A percentile compares a stretch with the other conserved stretches of the same genome.
Evolutionary conservation across 1,140 invertebrate genomes (phyloP).

Genomic region (Ceratosolen fusciceps): DNA sequence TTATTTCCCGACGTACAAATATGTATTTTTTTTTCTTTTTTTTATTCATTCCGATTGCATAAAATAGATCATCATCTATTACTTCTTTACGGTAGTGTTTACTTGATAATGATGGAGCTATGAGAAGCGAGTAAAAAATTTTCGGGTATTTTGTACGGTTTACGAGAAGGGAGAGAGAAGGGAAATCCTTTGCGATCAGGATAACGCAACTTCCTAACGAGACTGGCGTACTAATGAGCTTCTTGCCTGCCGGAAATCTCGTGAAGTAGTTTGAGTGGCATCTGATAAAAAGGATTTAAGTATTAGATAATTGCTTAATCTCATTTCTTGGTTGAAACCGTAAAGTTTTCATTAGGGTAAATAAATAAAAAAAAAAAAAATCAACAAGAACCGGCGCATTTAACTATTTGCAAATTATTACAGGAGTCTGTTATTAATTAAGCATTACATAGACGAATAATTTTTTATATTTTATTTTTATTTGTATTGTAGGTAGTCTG

Average conservation of each 20-base stretch:
- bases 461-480: background rate
- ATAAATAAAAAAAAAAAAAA: background rate
- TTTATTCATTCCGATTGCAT: no score
- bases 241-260: slow-evolving; percentile 27
- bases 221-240: slow-evolving; percentile 27
- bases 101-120: background rate
- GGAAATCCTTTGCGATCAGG: background rate
- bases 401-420: background rate
- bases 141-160: background rate
- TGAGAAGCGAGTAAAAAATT: background rate
- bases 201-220: slow-evolving; percentile 27
- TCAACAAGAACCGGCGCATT: no score
- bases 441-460: background rate
- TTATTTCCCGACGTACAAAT: no score
- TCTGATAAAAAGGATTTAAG: slow-evolving; percentile 28
- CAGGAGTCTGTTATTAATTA: background rate
- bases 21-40: no score
- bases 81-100: background rate
- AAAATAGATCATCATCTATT: no score
- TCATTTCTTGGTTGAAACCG: background rate
- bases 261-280: background rate
- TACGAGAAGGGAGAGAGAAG: background rate
- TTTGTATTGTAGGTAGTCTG: background rate
- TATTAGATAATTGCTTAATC: slow-evolving; percentile 17
- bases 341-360: background rate